Evolutionary conservation across 2,888 invertebrate species (phyloP), one percentile per base, ranked within the genome.

Genomic region (Hecatera dysodea): DNA sequence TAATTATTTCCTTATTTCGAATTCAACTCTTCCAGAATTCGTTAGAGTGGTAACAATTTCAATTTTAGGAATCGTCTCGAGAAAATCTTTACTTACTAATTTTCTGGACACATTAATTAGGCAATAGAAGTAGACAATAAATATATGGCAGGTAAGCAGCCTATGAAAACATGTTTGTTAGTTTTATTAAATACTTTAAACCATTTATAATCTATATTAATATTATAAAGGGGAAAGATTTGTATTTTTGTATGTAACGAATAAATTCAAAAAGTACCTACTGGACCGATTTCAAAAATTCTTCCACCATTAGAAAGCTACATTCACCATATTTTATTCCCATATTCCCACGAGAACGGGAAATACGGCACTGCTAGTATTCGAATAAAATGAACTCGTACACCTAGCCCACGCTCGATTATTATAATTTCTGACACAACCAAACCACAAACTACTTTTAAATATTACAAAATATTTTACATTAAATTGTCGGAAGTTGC

Each of bases 401-500:
- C 33, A 27, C 9, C 12, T 15, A 39, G 3, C 64, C 64, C 42
- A 67, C 56, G 12, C 57, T 33, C 24, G 15, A 59, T 79, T 59
- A 60, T 67, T 44, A 27, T 55, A 22, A 60, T 55, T 59, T 74
- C 12, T 39, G 44, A 29, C 27, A 73, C 44, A 66, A 42, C n/a
- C 15, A 42, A 65, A 50, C 53, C 24, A 42, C 59, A 60, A 33
- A 36, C 39, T 24, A 67, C n/a, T 55, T 53, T 53, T 59, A 67
- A 76, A 62, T 79, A 63, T 55, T 36, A 60, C 75, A 63, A 77
- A 68, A 48, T 77, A 69, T 42, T 75, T 39, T 8, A 44, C 42
- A 36, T 63, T 48, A 68, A 48, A 64, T 36, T 56, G 50, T 61
- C 39, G 22, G 22, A 63, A 76, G 79, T 73, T 59, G 63, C 67